These are phyloP conservation scores for Spilogale gracilis DNA, from an alignment of 2,113 vertebrate species.

Conservation along the genomic window DNA sequence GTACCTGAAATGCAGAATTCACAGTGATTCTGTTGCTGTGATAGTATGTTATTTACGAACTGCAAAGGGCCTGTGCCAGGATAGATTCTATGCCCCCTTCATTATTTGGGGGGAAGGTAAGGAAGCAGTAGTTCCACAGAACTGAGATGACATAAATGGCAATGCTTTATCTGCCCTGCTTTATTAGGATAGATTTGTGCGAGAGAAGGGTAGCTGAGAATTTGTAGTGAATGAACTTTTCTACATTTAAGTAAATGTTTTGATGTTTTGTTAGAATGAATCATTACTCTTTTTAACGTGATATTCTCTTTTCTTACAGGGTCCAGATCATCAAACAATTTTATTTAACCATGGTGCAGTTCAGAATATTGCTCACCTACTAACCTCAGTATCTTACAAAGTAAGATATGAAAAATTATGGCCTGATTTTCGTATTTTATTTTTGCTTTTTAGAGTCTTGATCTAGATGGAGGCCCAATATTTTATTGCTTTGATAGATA, in stretches of 20 bases:
- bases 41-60: neutral
- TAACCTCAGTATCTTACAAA: conserved; percentile 97
- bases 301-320: conserved; percentile 88
- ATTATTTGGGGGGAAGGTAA: neutral
- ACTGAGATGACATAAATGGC: neutral
- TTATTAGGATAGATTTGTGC: neutral
- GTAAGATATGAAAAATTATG: conserved; percentile 85
- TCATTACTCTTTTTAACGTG: conserved; percentile 51
- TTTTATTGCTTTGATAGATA: conserved; percentile 55
- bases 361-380: conserved; percentile 96
- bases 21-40: neutral
- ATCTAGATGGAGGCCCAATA: neutral
- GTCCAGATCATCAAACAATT: conserved; percentile 98
- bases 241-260: conserved; percentile 42
- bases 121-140: neutral
- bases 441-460: conserved; percentile 48
- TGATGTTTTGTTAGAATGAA: conserved; percentile 52
- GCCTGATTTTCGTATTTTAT: neutral
- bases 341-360: conserved; percentile 98
- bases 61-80: neutral
- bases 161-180: neutral
- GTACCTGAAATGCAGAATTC: neutral
- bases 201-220: conserved; percentile 24
- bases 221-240: conserved; percentile 16
- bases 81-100: neutral